A percentile compares a stretch with the other conserved stretches of the same genome.
Evolutionary conservation across 2,113 vertebrate genomes (phyloP).

Genomic region (Xyrauchen texanus): DNA sequence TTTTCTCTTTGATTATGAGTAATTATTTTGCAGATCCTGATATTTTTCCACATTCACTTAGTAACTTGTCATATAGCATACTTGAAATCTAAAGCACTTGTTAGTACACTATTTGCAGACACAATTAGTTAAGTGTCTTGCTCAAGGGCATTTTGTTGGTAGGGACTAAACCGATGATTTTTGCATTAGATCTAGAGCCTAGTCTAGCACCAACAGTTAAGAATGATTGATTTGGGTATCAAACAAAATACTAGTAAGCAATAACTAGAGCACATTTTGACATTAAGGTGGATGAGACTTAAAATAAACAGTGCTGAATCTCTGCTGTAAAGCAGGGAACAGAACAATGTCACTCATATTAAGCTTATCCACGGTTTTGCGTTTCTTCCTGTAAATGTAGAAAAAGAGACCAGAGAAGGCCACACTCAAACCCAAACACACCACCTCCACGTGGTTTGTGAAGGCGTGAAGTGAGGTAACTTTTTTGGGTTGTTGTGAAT

Average conservation of each 20-base stretch:
- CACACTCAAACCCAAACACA: slow-evolving; percentile 80
- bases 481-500: background rate
- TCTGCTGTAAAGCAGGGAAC: background rate
- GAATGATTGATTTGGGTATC: too few relatives aligned
- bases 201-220: background rate
- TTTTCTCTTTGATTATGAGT: too few relatives aligned
- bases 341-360: slow-evolving; percentile 67
- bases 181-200: background rate
- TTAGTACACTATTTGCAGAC: too few relatives aligned
- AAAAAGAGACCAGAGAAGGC: slow-evolving; percentile 80
- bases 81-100: too few relatives aligned
- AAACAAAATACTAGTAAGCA: too few relatives aligned
- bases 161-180: background rate
- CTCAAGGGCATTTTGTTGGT: background rate
- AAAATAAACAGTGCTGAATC: too few relatives aligned
- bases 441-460: slow-evolving; percentile 61
- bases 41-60: background rate
- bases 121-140: too few relatives aligned
- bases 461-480: background rate
- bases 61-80: too few relatives aligned
- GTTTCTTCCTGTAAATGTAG: slow-evolving; percentile 78
- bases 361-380: slow-evolving; percentile 69
- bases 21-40: too few relatives aligned
- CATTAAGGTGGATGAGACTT: too few relatives aligned
- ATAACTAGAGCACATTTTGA: too few relatives aligned